These are phyloP conservation scores for Eledona agricola DNA, from an alignment of 2,888 invertebrate species.

Conservation along the genomic window DNA sequence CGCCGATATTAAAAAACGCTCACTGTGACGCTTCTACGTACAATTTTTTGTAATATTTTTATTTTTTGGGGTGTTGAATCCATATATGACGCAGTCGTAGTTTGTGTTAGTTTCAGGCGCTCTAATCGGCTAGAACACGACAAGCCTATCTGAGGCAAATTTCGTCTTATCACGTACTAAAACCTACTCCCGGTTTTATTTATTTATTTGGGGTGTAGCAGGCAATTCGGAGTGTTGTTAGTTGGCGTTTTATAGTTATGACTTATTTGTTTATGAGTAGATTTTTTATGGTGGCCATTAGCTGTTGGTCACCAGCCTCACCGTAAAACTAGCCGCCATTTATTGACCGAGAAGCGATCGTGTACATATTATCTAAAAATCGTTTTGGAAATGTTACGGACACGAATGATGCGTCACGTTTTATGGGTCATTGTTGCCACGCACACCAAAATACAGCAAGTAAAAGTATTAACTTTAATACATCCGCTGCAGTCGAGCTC, in stretches of 20 bases:
- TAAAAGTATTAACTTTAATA: conserved; percentile 54
- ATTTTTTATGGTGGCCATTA: conserved; percentile 37
- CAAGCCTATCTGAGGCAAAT: conserved; percentile 5
- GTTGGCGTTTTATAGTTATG: conserved; percentile 37
- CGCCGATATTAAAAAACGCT: conserved; percentile 6
- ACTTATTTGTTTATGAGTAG: conserved; percentile 40
- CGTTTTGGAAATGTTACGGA: conserved; percentile 29
- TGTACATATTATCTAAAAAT: conserved; percentile 37
- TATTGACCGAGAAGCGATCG: conserved; percentile 37
- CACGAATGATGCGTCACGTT: conserved; percentile 6
- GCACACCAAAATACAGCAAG: conserved; percentile 48
- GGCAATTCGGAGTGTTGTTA: conserved; percentile 23
- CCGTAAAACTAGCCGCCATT: conserved; percentile 39
- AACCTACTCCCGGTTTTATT: conserved; percentile 13
- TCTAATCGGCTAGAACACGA: conserved; percentile 8
- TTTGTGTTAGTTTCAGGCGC: no score
- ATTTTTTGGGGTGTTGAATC: no score
- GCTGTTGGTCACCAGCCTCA: conserved; percentile 36
- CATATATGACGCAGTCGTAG: no score
- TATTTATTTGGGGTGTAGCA: conserved; percentile 31
- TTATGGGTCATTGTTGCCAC: conserved; percentile 44
- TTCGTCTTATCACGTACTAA: conserved; percentile 10
- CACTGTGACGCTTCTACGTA: no score
- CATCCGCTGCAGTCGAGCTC: conserved; percentile 47
- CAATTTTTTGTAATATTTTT: no score